Conservation (phyloP, 1,140 invertebrate genomes). For the Latrodectus geometricus region DNA sequence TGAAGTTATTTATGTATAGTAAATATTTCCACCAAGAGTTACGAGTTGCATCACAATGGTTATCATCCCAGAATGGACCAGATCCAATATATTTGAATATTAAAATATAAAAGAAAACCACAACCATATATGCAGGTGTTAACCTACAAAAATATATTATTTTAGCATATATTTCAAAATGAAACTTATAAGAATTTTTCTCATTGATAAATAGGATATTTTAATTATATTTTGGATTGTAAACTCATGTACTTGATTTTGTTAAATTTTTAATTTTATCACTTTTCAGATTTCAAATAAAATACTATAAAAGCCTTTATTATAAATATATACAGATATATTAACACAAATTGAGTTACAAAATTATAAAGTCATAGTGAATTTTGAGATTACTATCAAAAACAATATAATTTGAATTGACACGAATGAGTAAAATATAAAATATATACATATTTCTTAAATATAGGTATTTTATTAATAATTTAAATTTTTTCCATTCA, state of each 20-base stretch:
- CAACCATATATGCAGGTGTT: conserved; percentile 64
- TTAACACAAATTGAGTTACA: too few species aligned
- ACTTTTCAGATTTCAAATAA: not conserved
- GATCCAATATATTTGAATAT: conserved; percentile 60
- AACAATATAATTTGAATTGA: too few species aligned
- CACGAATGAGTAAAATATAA: too few species aligned
- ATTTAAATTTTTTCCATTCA: too few species aligned
- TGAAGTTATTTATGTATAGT: conserved; percentile 64
- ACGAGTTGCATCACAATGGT: conserved; percentile 29
- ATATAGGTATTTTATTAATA: too few species aligned
- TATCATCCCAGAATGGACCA: conserved; percentile 62
- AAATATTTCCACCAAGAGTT: conserved; percentile 65
- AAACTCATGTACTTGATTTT: too few species aligned
- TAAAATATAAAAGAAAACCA: conserved; percentile 64
- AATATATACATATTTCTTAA: too few species aligned
- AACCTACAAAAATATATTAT: conserved; percentile 63
- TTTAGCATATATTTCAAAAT: not conserved
- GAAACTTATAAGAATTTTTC: not conserved
- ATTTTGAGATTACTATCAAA: too few species aligned
- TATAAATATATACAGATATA: too few species aligned
- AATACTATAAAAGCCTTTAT: not conserved
- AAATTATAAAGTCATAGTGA: too few species aligned
- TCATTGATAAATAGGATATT: not conserved
- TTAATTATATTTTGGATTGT: too few species aligned
- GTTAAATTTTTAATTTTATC: not conserved